These are phyloP conservation scores for Promerops cafer DNA, from an alignment of 2,113 vertebrate genomes.

Conservation along the genomic window DNA sequence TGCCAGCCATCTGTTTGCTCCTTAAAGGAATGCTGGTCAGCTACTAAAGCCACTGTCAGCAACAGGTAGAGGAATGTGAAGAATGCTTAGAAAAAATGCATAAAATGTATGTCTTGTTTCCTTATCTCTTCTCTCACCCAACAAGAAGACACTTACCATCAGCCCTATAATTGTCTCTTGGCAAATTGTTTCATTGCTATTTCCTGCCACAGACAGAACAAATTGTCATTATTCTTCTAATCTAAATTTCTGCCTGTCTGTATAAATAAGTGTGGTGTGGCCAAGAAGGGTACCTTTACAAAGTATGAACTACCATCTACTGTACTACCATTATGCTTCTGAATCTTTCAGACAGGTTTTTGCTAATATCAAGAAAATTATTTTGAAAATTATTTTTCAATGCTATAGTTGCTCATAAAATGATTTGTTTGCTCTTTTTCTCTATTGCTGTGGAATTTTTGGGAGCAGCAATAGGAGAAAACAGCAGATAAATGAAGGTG, in stretches of 20 bases:
- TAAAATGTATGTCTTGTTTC: slow-evolving; percentile 25
- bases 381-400: not conserved
- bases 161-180: slow-evolving; percentile 5
- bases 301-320: not conserved
- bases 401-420: not conserved
- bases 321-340: not conserved
- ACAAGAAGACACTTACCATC: not conserved
- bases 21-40: slow-evolving; percentile 11
- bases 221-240: not conserved
- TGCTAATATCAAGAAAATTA: not conserved
- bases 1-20: slow-evolving; percentile 30
- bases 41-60: not conserved
- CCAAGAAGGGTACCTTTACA: not conserved
- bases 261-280: not conserved
- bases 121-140: slow-evolving; percentile 35
- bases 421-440: not conserved
- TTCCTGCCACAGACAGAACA: slow-evolving; percentile 6
- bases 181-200: slow-evolving; percentile 31
- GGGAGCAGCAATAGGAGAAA: not conserved
- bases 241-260: not conserved
- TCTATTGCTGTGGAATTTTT: not conserved
- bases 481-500: not conserved
- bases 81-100: slow-evolving; percentile 41
- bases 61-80: slow-evolving; percentile 43
- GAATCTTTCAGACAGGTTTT: not conserved